Evolutionary conservation across 2,797 vertebrate genomes (phyloP).

Genomic region (Xenops minutus): DNA sequence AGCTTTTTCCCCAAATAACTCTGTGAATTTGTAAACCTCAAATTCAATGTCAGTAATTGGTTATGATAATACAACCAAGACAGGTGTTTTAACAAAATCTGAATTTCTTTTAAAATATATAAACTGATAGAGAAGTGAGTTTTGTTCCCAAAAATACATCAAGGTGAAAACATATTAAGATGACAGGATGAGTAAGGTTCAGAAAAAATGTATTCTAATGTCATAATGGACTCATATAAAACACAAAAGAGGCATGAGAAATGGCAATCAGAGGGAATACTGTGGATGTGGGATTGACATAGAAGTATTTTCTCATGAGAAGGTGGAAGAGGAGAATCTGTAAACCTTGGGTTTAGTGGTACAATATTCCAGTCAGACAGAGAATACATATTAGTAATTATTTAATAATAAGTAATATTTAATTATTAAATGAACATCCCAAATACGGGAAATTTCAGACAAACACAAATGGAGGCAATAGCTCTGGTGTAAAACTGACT

Average conservation of each 20-base stretch:
- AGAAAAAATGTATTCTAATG: background rate
- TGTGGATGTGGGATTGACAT: accelerated
- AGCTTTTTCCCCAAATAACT: background rate
- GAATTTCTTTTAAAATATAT: background rate
- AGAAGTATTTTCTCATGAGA: background rate
- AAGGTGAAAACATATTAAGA: background rate
- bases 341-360: background rate
- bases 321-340: background rate
- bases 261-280: background rate
- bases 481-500: background rate
- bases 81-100: background rate
- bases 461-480: background rate
- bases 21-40: background rate
- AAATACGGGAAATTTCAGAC: background rate
- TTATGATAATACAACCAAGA: background rate
- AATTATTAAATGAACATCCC: background rate
- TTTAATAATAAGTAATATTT: background rate
- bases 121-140: background rate
- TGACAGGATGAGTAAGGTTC: background rate
- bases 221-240: background rate
- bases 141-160: background rate
- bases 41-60: background rate
- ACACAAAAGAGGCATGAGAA: background rate
- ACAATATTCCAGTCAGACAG: background rate
- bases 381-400: background rate